Evolutionary conservation across 1,140 invertebrate species (phyloP).

Genomic region (Conopomorpha cramerella): DNA sequence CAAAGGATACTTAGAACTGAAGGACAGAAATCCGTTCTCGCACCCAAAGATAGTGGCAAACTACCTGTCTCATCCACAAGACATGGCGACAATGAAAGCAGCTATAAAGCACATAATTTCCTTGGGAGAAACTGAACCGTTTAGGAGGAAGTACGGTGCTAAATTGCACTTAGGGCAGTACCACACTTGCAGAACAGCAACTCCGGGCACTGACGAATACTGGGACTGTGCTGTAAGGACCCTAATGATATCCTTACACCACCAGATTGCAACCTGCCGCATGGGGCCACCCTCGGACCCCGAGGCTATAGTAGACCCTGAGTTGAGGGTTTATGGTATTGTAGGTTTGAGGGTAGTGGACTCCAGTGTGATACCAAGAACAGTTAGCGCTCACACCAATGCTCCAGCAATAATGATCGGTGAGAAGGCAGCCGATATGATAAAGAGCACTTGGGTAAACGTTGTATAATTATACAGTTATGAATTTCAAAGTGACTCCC

Average conservation of each 20-base stretch:
- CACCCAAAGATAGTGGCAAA: slow-evolving; percentile 77
- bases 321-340: slow-evolving; percentile 74
- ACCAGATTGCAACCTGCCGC: slow-evolving; percentile 72
- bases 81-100: slow-evolving; percentile 70
- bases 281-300: slow-evolving; percentile 75
- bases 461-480: too few species aligned
- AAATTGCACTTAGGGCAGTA: slow-evolving; percentile 58
- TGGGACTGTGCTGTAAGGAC: slow-evolving; percentile 77
- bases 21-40: slow-evolving; percentile 72
- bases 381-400: slow-evolving; percentile 72
- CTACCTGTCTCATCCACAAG: slow-evolving; percentile 69
- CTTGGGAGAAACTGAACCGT: slow-evolving; percentile 63
- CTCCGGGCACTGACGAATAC: slow-evolving; percentile 68
- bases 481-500: too few species aligned
- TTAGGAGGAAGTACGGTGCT: slow-evolving; percentile 64
- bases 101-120: slow-evolving; percentile 68
- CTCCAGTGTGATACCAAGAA: slow-evolving; percentile 73
- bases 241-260: slow-evolving; percentile 67
- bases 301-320: slow-evolving; percentile 75
- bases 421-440: slow-evolving; percentile 84
- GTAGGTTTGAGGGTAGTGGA: slow-evolving; percentile 75
- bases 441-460: slow-evolving; percentile 67
- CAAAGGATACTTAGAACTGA: slow-evolving; percentile 69
- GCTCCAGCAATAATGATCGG: slow-evolving; percentile 82
- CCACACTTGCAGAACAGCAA: slow-evolving; percentile 60